phyloP scores from a whole-genome alignment of 2,113 vertebrate genomes.

The Holacanthus passer region DNA sequence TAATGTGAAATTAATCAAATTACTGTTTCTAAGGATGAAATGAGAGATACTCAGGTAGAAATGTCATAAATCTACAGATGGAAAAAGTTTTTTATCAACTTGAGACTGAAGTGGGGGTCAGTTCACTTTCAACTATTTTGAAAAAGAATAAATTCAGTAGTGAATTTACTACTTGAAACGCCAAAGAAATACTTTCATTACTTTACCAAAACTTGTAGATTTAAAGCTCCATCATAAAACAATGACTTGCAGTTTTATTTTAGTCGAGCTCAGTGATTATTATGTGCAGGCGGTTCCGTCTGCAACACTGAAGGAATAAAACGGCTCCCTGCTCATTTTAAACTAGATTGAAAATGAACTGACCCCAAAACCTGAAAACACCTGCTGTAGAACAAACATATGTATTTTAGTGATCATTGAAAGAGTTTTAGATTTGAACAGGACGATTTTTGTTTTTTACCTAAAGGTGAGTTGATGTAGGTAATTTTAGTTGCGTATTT shows the following conservation, averaged over 20 bases:
- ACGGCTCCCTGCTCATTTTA: neutral
- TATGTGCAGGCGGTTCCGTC: neutral
- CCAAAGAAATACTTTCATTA: slow-evolving; percentile 5
- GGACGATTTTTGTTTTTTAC: slow-evolving; percentile 19
- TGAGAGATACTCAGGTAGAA: slow-evolving; percentile 51
- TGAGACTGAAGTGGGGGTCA: slow-evolving; percentile 30
- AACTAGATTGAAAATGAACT: slow-evolving; percentile 16
- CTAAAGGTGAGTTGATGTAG: neutral
- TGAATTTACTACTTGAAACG: neutral
- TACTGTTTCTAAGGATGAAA: neutral
- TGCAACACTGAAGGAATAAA: slow-evolving; percentile 3
- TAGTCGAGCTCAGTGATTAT: neutral
- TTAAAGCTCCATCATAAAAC: neutral
- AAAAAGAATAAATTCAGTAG: neutral
- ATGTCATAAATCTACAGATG: neutral
- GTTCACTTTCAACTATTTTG: slow-evolving; percentile 10
- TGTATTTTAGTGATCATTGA: slow-evolving; percentile 4
- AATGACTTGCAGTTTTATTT: neutral
- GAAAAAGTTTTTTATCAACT: neutral
- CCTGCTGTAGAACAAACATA: slow-evolving; percentile 38
- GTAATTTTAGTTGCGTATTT: slow-evolving; percentile 49
- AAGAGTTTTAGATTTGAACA: slow-evolving; percentile 10
- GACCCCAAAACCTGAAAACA: slow-evolving; percentile 8
- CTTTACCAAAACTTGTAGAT: slow-evolving; percentile 20
- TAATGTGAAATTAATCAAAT: slow-evolving; percentile 20